Percentiles rank a stretch among this genome's conserved stretches.
phyloP scores from a whole-genome alignment of 2,888 invertebrate species.

The Andrena haemorrhoa region DNA sequence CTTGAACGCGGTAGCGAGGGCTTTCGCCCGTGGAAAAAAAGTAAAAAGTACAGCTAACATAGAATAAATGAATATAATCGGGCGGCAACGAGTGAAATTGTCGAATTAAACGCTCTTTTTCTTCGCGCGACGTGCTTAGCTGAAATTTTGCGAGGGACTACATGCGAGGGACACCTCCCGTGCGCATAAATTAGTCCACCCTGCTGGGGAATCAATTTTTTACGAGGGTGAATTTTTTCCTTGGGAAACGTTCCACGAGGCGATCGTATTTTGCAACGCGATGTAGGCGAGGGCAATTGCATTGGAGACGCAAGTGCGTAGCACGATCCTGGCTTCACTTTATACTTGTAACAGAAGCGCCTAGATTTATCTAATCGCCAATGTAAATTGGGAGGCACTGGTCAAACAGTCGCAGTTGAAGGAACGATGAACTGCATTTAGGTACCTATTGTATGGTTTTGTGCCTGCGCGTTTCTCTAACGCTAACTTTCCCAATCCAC shows the following conservation, averaged over 20 bases:
- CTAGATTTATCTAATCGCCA: too few relatives aligned
- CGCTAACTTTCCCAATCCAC: constrained; percentile 11
- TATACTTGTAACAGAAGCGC: too few relatives aligned
- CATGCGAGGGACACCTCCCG: neutral
- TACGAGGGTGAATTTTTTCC: constrained; percentile 11
- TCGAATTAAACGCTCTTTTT: neutral
- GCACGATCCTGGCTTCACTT: neutral
- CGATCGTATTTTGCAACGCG: constrained; percentile 25
- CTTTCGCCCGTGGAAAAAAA: constrained; percentile 8
- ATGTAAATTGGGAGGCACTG: neutral
- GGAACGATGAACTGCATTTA: neutral
- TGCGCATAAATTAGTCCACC: neutral
- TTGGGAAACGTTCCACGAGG: constrained; percentile 28
- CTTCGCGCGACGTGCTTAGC: neutral
- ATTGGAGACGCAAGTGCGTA: neutral
- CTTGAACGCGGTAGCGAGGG: neutral
- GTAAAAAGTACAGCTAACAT: neutral
- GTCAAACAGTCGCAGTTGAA: neutral
- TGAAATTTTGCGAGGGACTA: constrained; percentile 1
- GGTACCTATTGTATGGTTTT: neutral
- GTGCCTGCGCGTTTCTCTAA: constrained; percentile 6
- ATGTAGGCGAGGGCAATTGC: neutral
- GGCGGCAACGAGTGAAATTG: neutral
- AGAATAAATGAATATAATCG: constrained; percentile 25
- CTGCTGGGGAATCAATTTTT: neutral